phyloP scores from a whole-genome alignment of 2,797 vertebrate genomes.

The Pyrocephalus nanus region DNA sequence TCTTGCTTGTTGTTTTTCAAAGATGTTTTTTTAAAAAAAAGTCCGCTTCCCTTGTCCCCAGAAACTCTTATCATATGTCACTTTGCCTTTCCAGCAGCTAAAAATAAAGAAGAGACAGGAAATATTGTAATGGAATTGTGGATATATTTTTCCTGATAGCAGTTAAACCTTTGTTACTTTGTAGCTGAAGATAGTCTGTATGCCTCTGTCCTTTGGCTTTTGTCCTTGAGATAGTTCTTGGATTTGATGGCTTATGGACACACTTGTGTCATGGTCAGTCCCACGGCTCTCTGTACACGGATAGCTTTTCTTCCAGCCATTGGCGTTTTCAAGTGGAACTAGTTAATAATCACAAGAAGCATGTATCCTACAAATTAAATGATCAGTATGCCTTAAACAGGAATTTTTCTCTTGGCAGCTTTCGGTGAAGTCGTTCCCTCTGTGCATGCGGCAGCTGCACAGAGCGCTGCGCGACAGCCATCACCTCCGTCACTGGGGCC shows the following conservation, averaged over 20 bases:
- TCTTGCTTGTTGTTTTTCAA: background rate
- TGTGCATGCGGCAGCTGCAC: slow-evolving; percentile 95
- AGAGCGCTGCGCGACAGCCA: slow-evolving; percentile 88
- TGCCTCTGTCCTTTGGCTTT: background rate
- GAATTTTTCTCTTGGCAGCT: slow-evolving; percentile 76
- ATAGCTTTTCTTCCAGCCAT: background rate
- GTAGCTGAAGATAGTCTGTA: background rate
- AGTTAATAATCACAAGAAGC: background rate
- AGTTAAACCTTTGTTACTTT: background rate
- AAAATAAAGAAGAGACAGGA: background rate
- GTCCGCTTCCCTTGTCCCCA: rapidly evolving
- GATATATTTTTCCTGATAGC: background rate
- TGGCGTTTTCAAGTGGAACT: background rate
- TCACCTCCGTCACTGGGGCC: slow-evolving; percentile 94
- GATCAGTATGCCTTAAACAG: background rate
- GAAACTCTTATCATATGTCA: background rate
- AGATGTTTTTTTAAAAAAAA: background rate
- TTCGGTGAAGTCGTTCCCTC: slow-evolving; percentile 89
- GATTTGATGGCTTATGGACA: background rate
- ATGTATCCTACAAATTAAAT: background rate
- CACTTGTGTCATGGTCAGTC: background rate
- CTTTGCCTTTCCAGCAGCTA: background rate
- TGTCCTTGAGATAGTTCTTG: background rate
- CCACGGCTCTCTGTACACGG: background rate
- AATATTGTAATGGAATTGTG: background rate